Conservation (phyloP, 2,797 vertebrate species). For the Moxostoma hubbsi region DNA sequence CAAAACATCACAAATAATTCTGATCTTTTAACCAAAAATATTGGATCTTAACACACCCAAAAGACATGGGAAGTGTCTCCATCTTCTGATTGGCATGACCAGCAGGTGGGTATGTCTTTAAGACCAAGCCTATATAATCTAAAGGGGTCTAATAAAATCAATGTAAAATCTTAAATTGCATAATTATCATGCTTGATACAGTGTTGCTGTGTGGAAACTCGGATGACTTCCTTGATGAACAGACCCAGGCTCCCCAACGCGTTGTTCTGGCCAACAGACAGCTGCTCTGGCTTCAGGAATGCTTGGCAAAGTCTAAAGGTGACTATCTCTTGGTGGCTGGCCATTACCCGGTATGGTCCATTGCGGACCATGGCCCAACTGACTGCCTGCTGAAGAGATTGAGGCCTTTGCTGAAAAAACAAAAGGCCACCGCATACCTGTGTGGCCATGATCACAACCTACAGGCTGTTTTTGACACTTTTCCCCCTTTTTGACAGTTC, state of each 20-base stretch:
- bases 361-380: slow-evolving; percentile 90
- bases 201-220: slow-evolving; percentile 87
- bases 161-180: too few relatives aligned
- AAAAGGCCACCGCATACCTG: slow-evolving; percentile 88
- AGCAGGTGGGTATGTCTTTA: too few relatives aligned
- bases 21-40: too few relatives aligned
- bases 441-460: slow-evolving; percentile 95
- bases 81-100: too few relatives aligned
- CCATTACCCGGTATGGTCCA: slow-evolving; percentile 94
- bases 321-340: slow-evolving; percentile 91
- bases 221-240: slow-evolving; percentile 77
- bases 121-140: too few relatives aligned
- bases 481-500: too few relatives aligned
- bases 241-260: slow-evolving; percentile 72
- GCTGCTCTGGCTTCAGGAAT: slow-evolving; percentile 84
- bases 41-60: too few relatives aligned
- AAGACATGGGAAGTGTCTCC: too few relatives aligned
- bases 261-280: slow-evolving; percentile 75
- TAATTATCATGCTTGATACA: slow-evolving; percentile 90
- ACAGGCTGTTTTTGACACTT: slow-evolving; percentile 77
- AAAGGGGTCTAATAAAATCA: too few relatives aligned
- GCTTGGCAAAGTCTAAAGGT: slow-evolving; percentile 79
- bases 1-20: too few relatives aligned
- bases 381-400: slow-evolving; percentile 81
- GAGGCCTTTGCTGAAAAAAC: slow-evolving; percentile 78